Evolutionary conservation across 2,888 invertebrate genomes (phyloP).

Genomic region (Melinopterus prodromus): DNA sequence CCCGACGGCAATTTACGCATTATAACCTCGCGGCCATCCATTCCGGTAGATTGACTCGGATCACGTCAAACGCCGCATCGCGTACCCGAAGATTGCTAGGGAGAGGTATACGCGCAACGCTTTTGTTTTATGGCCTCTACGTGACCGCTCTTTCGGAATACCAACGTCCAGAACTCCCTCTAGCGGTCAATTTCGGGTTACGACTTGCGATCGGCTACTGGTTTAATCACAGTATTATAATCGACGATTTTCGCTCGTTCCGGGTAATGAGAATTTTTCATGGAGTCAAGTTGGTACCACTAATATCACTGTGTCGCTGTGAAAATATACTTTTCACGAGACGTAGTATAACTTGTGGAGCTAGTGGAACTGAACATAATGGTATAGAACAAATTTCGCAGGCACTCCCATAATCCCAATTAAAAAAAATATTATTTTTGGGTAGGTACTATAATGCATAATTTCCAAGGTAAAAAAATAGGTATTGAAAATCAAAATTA

Average conservation of each 20-base stretch:
- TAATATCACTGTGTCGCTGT: too few relatives aligned
- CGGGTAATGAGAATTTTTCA: neutral
- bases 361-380: too few relatives aligned
- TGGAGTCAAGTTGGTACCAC: too few relatives aligned
- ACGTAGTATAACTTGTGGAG: too few relatives aligned
- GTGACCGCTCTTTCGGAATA: conserved; percentile 6
- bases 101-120: conserved; percentile 12
- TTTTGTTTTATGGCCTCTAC: conserved; percentile 17
- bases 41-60: conserved; percentile 17
- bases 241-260: neutral
- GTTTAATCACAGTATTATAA: neutral
- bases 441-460: too few relatives aligned
- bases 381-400: too few relatives aligned
- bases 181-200: neutral
- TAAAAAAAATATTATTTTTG: too few relatives aligned
- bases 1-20: conserved; percentile 35
- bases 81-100: conserved; percentile 12
- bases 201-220: neutral
- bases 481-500: too few relatives aligned
- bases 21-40: conserved; percentile 24
- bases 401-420: too few relatives aligned
- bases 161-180: neutral
- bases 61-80: conserved; percentile 20
- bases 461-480: too few relatives aligned
- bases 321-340: too few relatives aligned